These are phyloP conservation scores for Drosophila suzukii DNA, from an alignment of 1,140 invertebrate species.

Conservation along the genomic window DNA sequence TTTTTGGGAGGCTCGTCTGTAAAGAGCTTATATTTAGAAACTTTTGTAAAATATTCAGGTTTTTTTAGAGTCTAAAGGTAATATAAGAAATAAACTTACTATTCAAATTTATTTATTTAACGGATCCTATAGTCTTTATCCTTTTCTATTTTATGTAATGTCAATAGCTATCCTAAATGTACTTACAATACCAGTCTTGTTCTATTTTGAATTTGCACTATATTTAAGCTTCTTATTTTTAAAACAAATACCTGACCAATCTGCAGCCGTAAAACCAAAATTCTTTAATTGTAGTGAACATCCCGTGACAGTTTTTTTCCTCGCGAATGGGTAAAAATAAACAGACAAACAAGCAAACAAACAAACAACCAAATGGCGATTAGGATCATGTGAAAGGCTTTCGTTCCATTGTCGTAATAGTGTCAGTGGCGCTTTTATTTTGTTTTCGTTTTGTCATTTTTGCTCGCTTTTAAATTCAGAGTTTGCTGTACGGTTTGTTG, in stretches of 20 bases:
- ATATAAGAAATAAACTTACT: too few relatives aligned
- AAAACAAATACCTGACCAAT: not conserved
- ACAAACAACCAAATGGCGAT: slow-evolving; percentile 24
- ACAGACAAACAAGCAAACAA: slow-evolving; percentile 15
- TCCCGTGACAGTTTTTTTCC: slow-evolving; percentile 2
- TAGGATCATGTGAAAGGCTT: slow-evolving; percentile 44
- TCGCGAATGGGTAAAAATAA: not conserved
- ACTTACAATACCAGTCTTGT: too few relatives aligned
- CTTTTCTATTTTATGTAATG: too few relatives aligned
- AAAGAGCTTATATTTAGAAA: too few relatives aligned
- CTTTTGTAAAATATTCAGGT: too few relatives aligned
- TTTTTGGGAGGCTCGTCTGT: too few relatives aligned
- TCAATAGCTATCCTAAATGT: too few relatives aligned
- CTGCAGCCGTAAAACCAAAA: not conserved
- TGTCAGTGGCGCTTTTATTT: slow-evolving; percentile 33
- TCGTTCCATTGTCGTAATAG: slow-evolving; percentile 24
- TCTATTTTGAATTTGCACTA: not conserved
- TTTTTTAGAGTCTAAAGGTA: too few relatives aligned
- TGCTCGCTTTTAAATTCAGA: slow-evolving; percentile 23
- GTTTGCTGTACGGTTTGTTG: slow-evolving; percentile 29
- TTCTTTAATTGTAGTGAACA: not conserved
- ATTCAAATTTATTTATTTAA: too few relatives aligned
- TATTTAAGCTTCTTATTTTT: not conserved
- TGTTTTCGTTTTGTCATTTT: slow-evolving; percentile 18
- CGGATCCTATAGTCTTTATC: too few relatives aligned